These are phyloP conservation scores for Mycteria americana DNA, from an alignment of 2,797 vertebrate genomes.

Conservation along the genomic window DNA sequence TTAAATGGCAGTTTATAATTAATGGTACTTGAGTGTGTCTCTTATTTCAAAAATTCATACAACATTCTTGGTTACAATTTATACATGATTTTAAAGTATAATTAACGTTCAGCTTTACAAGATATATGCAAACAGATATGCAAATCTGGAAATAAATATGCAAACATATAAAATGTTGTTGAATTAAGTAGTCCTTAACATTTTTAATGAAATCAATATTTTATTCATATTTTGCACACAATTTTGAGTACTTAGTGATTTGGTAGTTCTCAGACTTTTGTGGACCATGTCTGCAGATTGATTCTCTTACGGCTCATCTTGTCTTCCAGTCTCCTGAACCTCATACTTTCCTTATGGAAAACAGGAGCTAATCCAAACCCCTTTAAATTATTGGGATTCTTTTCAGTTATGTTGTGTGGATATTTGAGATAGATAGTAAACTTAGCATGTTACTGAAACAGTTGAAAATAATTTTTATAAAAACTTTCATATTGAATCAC, in stretches of 20 bases:
- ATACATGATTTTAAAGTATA: slow-evolving; percentile 84
- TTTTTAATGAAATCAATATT: slow-evolving; percentile 87
- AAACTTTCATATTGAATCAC: not conserved
- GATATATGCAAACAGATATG: slow-evolving; percentile 88
- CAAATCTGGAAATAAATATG: slow-evolving; percentile 84
- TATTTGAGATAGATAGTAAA: not conserved
- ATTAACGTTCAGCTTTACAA: slow-evolving; percentile 82
- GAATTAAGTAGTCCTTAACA: slow-evolving; percentile 85
- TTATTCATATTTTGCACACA: slow-evolving; percentile 83
- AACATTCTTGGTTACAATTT: slow-evolving; percentile 83
- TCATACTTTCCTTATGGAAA: not conserved
- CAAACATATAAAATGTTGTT: slow-evolving; percentile 84
- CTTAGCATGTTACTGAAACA: not conserved
- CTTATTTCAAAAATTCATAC: slow-evolving; percentile 79
- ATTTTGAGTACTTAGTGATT: slow-evolving; percentile 75
- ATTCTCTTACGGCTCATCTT: not conserved
- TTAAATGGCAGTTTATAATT: slow-evolving; percentile 80
- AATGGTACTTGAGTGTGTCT: slow-evolving; percentile 77
- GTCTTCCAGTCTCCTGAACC: not conserved
- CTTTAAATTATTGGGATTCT: not conserved
- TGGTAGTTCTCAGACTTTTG: slow-evolving; percentile 36
- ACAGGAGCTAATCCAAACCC: not conserved
- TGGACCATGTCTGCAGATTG: slow-evolving; percentile 2
- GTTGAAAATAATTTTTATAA: not conserved
- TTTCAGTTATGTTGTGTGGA: not conserved